Evolutionary conservation across 2,888 invertebrate genomes (phyloP).

Genomic region (Erynnis tages): DNA sequence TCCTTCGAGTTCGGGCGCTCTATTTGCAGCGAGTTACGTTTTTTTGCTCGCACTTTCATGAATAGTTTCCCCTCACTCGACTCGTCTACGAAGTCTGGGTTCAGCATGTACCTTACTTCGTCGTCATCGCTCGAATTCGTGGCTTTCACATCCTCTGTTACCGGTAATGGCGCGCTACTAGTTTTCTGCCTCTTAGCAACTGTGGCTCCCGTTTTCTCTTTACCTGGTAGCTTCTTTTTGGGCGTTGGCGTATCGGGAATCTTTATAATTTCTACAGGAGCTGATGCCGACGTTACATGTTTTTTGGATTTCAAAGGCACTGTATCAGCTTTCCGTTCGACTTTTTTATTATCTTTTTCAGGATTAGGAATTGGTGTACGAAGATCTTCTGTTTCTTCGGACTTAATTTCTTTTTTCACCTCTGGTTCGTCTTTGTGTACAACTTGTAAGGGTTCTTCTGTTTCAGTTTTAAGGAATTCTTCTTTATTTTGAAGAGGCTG

Average conservation of each 20-base stretch:
- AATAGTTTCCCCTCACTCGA: conserved; percentile 53
- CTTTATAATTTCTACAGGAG: conserved; percentile 26
- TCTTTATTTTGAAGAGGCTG: not conserved
- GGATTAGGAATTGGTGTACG: too few species aligned
- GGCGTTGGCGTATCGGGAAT: conserved; percentile 35
- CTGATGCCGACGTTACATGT: conserved; percentile 25
- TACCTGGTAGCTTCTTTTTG: conserved; percentile 42
- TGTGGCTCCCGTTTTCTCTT: conserved; percentile 51
- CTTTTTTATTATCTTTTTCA: conserved; percentile 29
- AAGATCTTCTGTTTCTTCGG: conserved; percentile 27
- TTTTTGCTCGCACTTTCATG: conserved; percentile 63
- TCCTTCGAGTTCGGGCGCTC: conserved; percentile 68
- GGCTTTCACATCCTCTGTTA: conserved; percentile 37
- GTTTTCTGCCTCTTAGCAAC: conserved; percentile 54
- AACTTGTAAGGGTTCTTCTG: conserved; percentile 24
- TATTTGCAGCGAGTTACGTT: conserved; percentile 66
- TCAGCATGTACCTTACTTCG: conserved; percentile 69
- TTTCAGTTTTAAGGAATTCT: conserved; percentile 25
- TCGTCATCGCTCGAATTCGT: conserved; percentile 26
- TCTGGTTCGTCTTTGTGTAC: conserved; percentile 24
- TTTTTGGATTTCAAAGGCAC: conserved; percentile 29
- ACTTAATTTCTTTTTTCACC: conserved; percentile 30
- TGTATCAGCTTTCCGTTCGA: conserved; percentile 1
- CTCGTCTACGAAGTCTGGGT: conserved; percentile 58
- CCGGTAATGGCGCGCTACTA: conserved; percentile 32